Evolutionary conservation across 2,888 invertebrate genomes (phyloP), one percentile per base, ranked within the genome.

Genomic region (Aleiodes alternator): DNA sequence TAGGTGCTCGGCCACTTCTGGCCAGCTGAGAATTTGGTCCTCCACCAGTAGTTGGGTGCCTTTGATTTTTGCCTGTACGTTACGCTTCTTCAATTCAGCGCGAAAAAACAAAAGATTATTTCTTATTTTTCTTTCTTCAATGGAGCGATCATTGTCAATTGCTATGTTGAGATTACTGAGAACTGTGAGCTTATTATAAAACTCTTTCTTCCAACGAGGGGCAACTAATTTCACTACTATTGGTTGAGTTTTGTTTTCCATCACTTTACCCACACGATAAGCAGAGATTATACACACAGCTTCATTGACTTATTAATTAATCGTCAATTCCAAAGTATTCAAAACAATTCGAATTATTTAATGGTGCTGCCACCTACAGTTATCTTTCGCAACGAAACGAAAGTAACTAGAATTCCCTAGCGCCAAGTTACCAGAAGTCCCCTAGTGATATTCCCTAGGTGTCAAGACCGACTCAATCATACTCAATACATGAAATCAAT

Each of bases 71-170:
- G 56, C 23, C 9, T 56, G 16, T 3, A 23, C 23, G 23, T 56
- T 56, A 16, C 56, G 9, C 16, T 56, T 14, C 9, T 56, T 56
- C 14, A 56, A 23, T 9, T 56, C 56, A 23, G n/a, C n/a, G n/a
- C 56, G 14, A 16, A 56, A 11, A 9, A 16, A 1, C 9, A 56
- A 23, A 23, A 56, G 56, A 16, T 56, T 56, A 9, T 23, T 56
- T 16, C 16, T 23, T 16, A 56, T 16, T 56, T 56, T 56, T 16
- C 56, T 56, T 56, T 56, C 56, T 9, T 56, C 56, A n/a, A 56
- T 23, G 5, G 56, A 16, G n/a, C 56, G n/a, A 23, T 56, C 56
- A 23, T 56, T 56, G 23, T 56, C 56, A 16, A 56, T 56, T 9
- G 56, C 56, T 16, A 56, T 56, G 23, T 56, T 56, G n/a, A 56